Evolutionary conservation across 1,140 invertebrate species (phyloP).

Genomic region (Psix sp.): DNA sequence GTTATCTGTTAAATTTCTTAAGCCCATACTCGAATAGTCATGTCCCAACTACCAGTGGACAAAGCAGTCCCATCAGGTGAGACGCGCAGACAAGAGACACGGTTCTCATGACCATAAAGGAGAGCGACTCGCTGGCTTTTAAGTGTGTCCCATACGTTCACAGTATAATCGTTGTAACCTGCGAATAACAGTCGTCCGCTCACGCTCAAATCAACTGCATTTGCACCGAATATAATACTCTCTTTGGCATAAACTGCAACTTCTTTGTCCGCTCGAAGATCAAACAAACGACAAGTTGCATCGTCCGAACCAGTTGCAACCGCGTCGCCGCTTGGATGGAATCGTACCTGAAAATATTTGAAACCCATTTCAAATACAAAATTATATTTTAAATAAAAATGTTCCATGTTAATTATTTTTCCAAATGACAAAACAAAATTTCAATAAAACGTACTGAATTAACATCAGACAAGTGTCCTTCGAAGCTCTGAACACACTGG

Average conservation of each 20-base stretch:
- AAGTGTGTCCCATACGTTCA: constrained; percentile 98
- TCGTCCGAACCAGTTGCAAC: constrained; percentile 99
- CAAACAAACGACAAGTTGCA: constrained; percentile 97
- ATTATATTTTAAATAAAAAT: too few relatives aligned
- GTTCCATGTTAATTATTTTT: too few relatives aligned
- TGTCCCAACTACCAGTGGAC: constrained; percentile 98
- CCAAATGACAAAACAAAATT: constrained; percentile 1
- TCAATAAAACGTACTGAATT: constrained; percentile 87
- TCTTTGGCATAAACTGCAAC: constrained; percentile 97
- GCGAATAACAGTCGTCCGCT: constrained; percentile 97
- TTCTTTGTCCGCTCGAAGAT: constrained; percentile 98
- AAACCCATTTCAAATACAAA: not conserved
- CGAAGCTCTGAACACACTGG: constrained; percentile 98
- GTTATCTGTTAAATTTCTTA: constrained; percentile 38
- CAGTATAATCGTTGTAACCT: constrained; percentile 99
- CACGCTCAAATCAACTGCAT: constrained; percentile 97
- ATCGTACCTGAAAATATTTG: constrained; percentile 79
- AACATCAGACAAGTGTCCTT: constrained; percentile 98
- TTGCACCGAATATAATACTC: constrained; percentile 98
- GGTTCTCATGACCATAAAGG: constrained; percentile 98
- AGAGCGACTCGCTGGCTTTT: constrained; percentile 94
- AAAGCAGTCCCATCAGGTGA: constrained; percentile 98
- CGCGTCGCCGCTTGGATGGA: constrained; percentile 99
- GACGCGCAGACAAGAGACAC: constrained; percentile 95
- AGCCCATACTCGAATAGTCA: constrained; percentile 89